phyloP scores from a whole-genome alignment of 2,888 invertebrate genomes.

The Cinara cedri region DNA sequence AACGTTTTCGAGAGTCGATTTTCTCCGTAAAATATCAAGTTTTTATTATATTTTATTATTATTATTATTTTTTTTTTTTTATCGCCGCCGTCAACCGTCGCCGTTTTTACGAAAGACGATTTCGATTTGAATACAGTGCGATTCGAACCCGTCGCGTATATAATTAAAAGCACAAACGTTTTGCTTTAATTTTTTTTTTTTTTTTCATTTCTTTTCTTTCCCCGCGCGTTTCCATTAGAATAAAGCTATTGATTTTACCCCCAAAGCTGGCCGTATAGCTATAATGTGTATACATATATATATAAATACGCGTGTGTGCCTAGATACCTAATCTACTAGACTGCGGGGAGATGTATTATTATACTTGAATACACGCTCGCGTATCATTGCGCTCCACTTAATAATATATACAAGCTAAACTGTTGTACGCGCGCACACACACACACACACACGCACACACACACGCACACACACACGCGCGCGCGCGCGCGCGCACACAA shows the following conservation, averaged over 20 bases:
- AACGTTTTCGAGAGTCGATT: too few species aligned
- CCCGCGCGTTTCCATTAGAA: constrained; percentile 20
- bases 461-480: too few species aligned
- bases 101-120: constrained; percentile 1
- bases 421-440: too few species aligned
- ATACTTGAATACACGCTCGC: constrained; percentile 21
- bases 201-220: too few species aligned
- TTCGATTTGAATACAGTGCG: neutral
- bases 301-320: neutral
- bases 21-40: too few species aligned
- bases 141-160: neutral
- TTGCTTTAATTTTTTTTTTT: too few species aligned
- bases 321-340: neutral
- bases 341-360: too few species aligned
- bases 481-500: too few species aligned
- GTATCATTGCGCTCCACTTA: constrained; percentile 3
- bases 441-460: too few species aligned
- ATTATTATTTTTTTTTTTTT: too few species aligned
- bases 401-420: constrained; percentile 29
- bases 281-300: neutral
- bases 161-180: constrained; percentile 37
- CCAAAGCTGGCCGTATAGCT: neutral
- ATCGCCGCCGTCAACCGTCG: too few species aligned
- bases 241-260: constrained; percentile 40
- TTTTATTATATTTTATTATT: too few species aligned